Evolutionary conservation across 2,113 vertebrate genomes (phyloP), one percentile per base, ranked within the genome.

Genomic region (Murina feae): DNA sequence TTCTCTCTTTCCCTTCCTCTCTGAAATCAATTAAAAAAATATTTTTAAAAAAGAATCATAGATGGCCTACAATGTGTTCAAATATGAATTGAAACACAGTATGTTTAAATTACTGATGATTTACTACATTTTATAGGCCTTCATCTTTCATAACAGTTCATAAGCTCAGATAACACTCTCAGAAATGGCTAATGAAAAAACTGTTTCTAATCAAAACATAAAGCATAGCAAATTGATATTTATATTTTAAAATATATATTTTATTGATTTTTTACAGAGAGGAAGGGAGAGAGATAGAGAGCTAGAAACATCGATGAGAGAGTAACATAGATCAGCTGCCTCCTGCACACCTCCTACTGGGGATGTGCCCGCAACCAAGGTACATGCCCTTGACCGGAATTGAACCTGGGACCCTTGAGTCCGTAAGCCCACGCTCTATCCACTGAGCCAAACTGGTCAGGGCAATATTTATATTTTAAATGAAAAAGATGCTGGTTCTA

Each of bases 61-160:
- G 72, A 92, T 32, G 14, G 17, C 39, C 28, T 85, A 78, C 1
- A 82, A 87, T 51, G n/a, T 60, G 1, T 91, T 74, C 39, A 72
- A 83, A 74, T 90, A 87, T 63, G 18, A 97, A 80, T 23, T 51
- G n/a, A 96, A 95, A 95, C 2, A 68, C 7, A 92, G 25, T 42
- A 68, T 42, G 14, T 53, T 95, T 91, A 71, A 90, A 58, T 93
- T 85, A 78, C 37, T 69, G 28, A 81, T 74, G 44, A 76, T 51
- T 80, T 92, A 83, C 18, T 78, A 53, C 53, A 74, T 37, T 88
- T 74, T 93, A 68, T 68, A 91, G 30, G 23, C 23, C 65, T 95
- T 81, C 83, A 74, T 69, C 10, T 90, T 68, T 85, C 18, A n/a
- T 72, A 93, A 91, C 5, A 94, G 16, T 72, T 93, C 74, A 60